Conservation (phyloP, 2,113 vertebrate genomes). For the Atherinomorus stipes region DNA sequence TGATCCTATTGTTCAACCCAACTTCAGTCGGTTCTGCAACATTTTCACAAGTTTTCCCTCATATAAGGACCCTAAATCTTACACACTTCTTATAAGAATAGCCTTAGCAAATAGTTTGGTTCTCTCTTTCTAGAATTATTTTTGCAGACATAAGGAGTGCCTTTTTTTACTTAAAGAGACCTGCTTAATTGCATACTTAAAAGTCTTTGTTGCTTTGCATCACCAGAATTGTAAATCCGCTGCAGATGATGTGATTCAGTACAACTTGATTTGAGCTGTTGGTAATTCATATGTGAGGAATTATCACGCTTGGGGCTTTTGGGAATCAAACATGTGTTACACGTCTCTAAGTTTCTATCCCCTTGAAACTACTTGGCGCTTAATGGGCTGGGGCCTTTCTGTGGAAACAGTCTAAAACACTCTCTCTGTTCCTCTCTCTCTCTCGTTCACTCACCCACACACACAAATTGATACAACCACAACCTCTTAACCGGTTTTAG, state of each 20-base stretch:
- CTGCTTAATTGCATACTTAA: conserved; percentile 21
- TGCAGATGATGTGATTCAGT: conserved; percentile 51
- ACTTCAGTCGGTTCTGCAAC: conserved; percentile 9
- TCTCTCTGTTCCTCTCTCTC: conserved; percentile 36
- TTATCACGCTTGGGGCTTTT: conserved; percentile 50
- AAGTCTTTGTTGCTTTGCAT: conserved; percentile 17
- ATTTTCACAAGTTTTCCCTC: neutral
- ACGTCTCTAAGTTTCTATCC: conserved; percentile 68
- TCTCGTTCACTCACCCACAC: conserved; percentile 24
- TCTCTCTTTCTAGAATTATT: neutral
- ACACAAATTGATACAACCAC: conserved; percentile 57
- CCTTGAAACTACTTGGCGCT: conserved; percentile 50
- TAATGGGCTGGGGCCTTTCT: conserved; percentile 53
- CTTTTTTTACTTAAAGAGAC: neutral
- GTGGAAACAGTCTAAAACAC: conserved; percentile 40
- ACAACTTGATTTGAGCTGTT: conserved; percentile 61
- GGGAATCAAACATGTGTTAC: conserved; percentile 70
- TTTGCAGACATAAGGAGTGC: neutral
- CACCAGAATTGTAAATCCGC: conserved; percentile 13
- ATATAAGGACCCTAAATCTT: neutral
- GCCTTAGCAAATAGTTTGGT: too few relatives aligned
- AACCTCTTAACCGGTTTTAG: conserved; percentile 59
- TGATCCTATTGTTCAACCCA: conserved; percentile 28
- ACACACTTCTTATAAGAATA: neutral
- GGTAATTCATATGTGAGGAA: conserved; percentile 60